Conservation (phyloP, 35 echinoderm and acorn worm species). For the Apostichopus californicus region DNA sequence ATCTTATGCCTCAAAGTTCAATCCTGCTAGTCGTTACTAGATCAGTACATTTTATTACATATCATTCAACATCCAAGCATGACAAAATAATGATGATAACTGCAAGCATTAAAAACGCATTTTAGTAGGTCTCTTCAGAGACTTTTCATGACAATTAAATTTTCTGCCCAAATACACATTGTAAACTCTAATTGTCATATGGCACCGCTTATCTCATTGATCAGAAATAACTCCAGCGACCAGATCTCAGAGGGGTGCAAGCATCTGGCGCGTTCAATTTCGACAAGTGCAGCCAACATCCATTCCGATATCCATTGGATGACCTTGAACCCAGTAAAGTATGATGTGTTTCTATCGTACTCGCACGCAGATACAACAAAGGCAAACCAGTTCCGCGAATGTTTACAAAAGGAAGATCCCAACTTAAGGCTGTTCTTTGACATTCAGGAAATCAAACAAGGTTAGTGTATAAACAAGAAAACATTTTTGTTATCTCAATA, state of each 20-base stretch:
- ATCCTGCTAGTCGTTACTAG: too few species aligned
- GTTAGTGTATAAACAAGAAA: slow-evolving; percentile 24
- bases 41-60: too few species aligned
- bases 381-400: slow-evolving; percentile 60
- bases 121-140: too few species aligned
- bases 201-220: neutral
- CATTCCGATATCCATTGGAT: slow-evolving; percentile 39
- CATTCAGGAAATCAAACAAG: slow-evolving; percentile 89
- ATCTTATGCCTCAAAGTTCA: too few species aligned
- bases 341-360: slow-evolving; percentile 92
- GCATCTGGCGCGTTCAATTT: neutral
- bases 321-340: slow-evolving; percentile 55
- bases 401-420: slow-evolving; percentile 49
- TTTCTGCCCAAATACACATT: too few species aligned
- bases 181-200: neutral
- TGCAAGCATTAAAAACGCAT: too few species aligned
- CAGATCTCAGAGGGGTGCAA: neutral
- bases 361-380: slow-evolving; percentile 64
- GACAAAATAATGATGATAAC: too few species aligned
- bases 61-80: too few species aligned
- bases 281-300: neutral
- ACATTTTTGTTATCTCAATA: too few species aligned
- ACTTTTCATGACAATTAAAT: neutral
- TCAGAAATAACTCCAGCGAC: neutral
- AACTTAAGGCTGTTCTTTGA: slow-evolving; percentile 86